Evolutionary conservation across 2,888 invertebrate genomes (phyloP), one percentile per base, ranked within the genome.

Genomic region (Callyntrura sp.): DNA sequence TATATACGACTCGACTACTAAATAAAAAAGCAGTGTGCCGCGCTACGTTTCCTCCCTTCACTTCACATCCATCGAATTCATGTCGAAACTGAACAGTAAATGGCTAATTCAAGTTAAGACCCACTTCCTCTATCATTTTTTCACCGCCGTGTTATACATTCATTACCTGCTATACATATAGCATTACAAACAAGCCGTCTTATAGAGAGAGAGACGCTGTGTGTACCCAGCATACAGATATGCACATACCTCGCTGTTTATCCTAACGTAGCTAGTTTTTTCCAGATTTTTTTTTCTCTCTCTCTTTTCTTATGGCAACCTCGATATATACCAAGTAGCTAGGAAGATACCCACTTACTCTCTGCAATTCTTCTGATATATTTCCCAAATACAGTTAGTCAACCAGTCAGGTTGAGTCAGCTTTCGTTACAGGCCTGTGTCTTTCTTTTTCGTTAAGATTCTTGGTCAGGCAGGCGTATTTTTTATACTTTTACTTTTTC

Each of bases 21-120:
- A 57, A 9, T 3, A 57, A 57, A 57, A 57, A 57, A 14, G 4
- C 57, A 57, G n/a, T n/a, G n/a, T n/a, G n/a, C 8, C n/a, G 57
- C 48, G 14, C 48, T 68, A 12, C 12, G 12, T 20, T 43, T 81
- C 43, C 73, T 73, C 43, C 73, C 20, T 60, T 78, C 85, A 78
- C 60, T 85, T 78, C 60, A 45, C 78, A 85, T 85, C 48, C 62
- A 78, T 85, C 76, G 62, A 85, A 78, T 78, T 62, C 78, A 85
- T 85, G 85, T 85, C 62, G 62, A 85, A 78, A 17, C 85, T 17
- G 78, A 85, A 78, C 23, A 85, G 85, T 78, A 85, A 85, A 78
- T 85, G 78, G 85, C 85, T 85, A 85, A 85, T 85, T 85, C 85
- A 78, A 85, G 85, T 62, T 85, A 85, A 85, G 76, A 62, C 85